Conservation (phyloP, 2,113 vertebrate species). For the Catharus minimus region DNA sequence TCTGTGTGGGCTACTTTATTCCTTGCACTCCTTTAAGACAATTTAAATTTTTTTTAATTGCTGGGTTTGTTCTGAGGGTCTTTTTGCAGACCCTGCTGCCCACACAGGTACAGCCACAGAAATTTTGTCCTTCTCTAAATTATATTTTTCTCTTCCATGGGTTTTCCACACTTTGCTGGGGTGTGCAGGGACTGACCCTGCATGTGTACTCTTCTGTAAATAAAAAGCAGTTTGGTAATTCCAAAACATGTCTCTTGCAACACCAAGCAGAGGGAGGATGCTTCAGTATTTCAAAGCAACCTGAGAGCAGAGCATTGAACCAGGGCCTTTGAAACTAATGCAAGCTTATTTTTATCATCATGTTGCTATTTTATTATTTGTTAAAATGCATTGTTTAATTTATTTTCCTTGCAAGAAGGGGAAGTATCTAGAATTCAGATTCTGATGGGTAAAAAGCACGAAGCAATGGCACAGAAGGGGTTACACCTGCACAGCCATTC, state of each 20-base stretch:
- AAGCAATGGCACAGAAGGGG: constrained; percentile 8
- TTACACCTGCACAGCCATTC: constrained; percentile 55
- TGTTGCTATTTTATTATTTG: background rate
- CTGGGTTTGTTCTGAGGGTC: background rate
- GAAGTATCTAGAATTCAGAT: background rate
- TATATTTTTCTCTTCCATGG: background rate
- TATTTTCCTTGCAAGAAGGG: background rate
- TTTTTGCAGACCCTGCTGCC: background rate
- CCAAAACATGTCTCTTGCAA: background rate
- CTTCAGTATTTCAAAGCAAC: background rate
- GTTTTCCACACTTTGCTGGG: background rate
- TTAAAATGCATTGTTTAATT: background rate
- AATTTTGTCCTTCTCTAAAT: background rate
- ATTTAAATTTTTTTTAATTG: background rate
- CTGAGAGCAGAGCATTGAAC: background rate
- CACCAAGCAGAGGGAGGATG: background rate
- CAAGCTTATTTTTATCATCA: background rate
- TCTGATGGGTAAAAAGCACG: accelerated
- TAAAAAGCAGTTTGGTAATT: background rate
- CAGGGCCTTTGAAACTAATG: background rate
- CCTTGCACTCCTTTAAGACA: accelerated
- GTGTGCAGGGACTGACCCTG: background rate
- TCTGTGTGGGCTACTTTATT: background rate
- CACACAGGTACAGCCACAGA: accelerated
- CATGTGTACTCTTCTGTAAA: accelerated